Base-by-base conservation (phyloP, 2,113 vertebrate genomes). In the Heterotis niloticus region DNA sequence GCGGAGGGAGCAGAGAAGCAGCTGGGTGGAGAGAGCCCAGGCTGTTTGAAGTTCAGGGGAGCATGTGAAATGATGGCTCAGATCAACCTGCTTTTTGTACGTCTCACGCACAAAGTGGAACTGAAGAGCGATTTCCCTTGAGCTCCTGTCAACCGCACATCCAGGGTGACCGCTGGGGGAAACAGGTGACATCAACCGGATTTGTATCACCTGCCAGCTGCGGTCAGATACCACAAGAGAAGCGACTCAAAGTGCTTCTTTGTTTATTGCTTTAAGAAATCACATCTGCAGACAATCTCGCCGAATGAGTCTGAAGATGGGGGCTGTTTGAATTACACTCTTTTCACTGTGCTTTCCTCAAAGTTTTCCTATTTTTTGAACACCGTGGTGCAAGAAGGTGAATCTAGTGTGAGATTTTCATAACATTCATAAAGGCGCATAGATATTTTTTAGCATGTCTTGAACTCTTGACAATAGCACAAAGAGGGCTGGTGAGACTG, bases 181-280 rank as follows among this genome's bases (percentile, higher is more conserved):
- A 13, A 57, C 75, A 80, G 80, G 79, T 85, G 86, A 87, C 86
- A 84, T 88, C 84, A 85, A 86, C 72, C 64, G 60, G 20, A 77
- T 70, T 83, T 79, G 78, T 83, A 83, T 91, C 88, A 89, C 85
- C 88, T 90, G 88, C 84, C 90, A 93, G 90, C 89, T 89, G 88
- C 80, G 84, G 84, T 92, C 88, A 88, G 82, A 84, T 1, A 2
- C 77, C 18, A 29, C 81, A 1, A 0, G 1, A 24, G 24, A 28
- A 86, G 56, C 23, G 77, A 86, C 85, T 91, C 88, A 90, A 90
- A 91, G 89, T n/a, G 52, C 24, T 57, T 80, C 83, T 82, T 57
- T 90, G 85, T 90, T 92, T 90, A 84, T 88, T 89, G 83, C 88
- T 89, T 80, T 85, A 86, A 73, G 78, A 80, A 85, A 91, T n/a